Evolutionary conservation across 2,888 invertebrate species (phyloP), one percentile per base, ranked within the genome.

Genomic region (Heliconius hortense): DNA sequence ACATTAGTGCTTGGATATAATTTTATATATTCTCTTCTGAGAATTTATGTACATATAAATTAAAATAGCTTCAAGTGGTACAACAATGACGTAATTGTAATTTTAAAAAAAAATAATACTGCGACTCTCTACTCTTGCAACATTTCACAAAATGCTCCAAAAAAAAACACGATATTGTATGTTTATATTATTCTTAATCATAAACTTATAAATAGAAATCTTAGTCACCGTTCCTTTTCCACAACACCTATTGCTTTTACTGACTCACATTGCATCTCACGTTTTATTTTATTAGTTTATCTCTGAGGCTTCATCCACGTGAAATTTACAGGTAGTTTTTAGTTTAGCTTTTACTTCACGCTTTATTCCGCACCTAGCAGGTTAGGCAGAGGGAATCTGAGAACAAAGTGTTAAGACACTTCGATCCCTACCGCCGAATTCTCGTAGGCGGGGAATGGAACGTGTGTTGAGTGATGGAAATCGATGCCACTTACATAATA

Each of bases 201-300:
- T 66, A 39, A 39, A 39, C 5, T 39, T 24, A 39, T 24, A 66
- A 66, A 66, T 39, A 64, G 64, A 39, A 24, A n/a, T 15, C 35
- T 66, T 66, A 66, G 64, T 66, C 64, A 66, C 24, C 8, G 1
- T 35, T 21, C 2, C 4, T 10, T 21, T 31, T 64, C 48, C 21
- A 21, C 53, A 48, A 21, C 53, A 48, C 18, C 26, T 68, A 68
- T 68, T 48, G 26, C 53, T 28, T 53, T 68, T 21, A 68, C n/a
- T 66, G 64, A 66, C 13, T 35, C 24, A 66, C 24, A 10, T 35
- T 64, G 39, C n/a, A n/a, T 66, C 35, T 35, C 35, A 39, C n/a
- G 64, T 66, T 66, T 39, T 66, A 13, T 24, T 10, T 63, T 31
- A 28, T 64, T 10, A 31, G 10, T n/a, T n/a, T n/a, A 64, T 35